Evolutionary conservation across 2,797 vertebrate genomes (phyloP).

Genomic region (Aldrovandia affinis): DNA sequence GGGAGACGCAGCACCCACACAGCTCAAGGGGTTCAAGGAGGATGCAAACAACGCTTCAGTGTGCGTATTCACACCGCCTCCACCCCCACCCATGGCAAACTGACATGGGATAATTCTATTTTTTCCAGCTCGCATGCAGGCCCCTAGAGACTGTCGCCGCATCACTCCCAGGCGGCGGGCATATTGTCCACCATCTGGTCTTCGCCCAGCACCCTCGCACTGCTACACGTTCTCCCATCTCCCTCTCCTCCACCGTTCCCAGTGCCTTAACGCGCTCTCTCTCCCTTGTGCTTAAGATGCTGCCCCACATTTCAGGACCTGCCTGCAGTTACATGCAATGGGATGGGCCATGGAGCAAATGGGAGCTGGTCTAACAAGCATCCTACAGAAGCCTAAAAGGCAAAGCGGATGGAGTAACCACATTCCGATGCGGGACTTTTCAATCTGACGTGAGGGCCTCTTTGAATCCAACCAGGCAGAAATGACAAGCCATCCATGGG

Average conservation of each 20-base stretch:
- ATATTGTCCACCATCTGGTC: conserved; percentile 68
- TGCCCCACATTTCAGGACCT: not conserved
- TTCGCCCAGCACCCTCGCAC: conserved; percentile 41
- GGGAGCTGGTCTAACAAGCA: not conserved
- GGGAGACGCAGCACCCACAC: conserved; percentile 2
- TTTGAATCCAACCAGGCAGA: not conserved
- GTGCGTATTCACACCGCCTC: not conserved
- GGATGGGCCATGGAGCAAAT: not conserved
- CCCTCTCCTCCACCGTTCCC: not conserved
- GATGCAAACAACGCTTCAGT: conserved; percentile 9
- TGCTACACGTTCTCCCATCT: conserved; percentile 40
- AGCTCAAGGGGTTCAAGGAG: not conserved
- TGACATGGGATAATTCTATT: conserved; percentile 42
- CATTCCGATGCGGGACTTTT: not conserved
- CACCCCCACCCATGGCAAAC: not conserved
- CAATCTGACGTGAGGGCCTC: not conserved
- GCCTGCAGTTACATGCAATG: not conserved
- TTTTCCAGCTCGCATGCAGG: conserved; percentile 51
- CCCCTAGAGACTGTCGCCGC: conserved; percentile 49
- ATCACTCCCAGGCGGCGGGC: conserved; percentile 52
- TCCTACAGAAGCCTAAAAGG: not conserved
- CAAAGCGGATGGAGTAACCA: not conserved
- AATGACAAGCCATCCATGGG: conserved; percentile 4
- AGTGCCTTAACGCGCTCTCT: not conserved
- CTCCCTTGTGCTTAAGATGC: not conserved